These are phyloP conservation scores for Hipposideros armiger DNA, from an alignment of 2,113 vertebrate genomes.

Conservation along the genomic window DNA sequence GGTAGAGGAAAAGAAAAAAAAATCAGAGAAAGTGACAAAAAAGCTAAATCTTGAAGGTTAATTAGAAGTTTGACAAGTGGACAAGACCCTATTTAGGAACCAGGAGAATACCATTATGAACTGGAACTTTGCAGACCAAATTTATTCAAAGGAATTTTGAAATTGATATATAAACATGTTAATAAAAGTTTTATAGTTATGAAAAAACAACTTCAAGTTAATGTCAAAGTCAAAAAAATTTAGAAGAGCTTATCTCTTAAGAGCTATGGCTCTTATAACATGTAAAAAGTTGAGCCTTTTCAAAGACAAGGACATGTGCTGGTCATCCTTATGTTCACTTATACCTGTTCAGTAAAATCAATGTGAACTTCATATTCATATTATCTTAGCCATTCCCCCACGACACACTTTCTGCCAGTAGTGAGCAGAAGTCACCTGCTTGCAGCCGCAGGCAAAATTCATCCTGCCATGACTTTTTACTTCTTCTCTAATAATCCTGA, in stretches of 20 bases:
- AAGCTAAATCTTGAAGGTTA: background rate
- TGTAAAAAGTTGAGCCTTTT: background rate
- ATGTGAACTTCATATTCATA: background rate
- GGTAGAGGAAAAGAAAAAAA: background rate
- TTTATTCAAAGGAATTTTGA: constrained; percentile 30
- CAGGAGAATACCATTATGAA: background rate
- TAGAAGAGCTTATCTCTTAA: background rate
- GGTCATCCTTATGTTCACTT: background rate
- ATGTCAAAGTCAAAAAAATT: background rate
- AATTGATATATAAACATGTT: background rate
- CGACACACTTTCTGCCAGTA: background rate
- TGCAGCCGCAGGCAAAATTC: constrained; percentile 1
- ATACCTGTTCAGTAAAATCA: constrained; percentile 31
- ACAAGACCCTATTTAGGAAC: background rate
- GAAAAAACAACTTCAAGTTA: background rate
- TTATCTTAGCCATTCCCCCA: constrained; percentile 25
- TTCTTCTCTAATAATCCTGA: constrained; percentile 70
- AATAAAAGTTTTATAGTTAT: background rate
- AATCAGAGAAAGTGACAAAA: background rate
- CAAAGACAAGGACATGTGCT: background rate
- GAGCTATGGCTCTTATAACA: background rate
- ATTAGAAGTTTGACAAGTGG: background rate
- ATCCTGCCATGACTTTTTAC: background rate
- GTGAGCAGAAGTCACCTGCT: background rate
- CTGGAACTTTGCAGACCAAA: background rate